phyloP scores from a whole-genome alignment of 2,888 invertebrate species.

The Hetaerina titia region DNA sequence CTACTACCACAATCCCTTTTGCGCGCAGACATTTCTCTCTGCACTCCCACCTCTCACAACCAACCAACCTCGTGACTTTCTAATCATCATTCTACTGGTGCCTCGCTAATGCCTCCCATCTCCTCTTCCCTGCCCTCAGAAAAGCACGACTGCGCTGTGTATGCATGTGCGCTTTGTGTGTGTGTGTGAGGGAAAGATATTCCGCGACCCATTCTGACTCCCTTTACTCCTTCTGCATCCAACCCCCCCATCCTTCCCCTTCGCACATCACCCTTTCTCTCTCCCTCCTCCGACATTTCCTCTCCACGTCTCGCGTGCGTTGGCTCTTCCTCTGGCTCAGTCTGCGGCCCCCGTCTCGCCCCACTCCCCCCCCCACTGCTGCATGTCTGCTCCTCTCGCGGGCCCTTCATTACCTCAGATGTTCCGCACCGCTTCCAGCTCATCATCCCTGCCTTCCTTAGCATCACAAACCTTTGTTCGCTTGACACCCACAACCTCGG shows the following conservation, averaged over 20 bases:
- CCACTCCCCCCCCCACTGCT: neutral
- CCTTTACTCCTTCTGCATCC: no score
- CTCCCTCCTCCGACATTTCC: neutral
- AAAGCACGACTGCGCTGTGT: neutral
- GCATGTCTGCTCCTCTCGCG: neutral
- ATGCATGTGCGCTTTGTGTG: neutral
- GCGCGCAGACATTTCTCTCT: neutral
- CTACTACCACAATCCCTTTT: neutral
- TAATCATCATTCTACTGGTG: neutral
- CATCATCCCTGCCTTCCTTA: conserved; percentile 49
- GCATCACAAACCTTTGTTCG: conserved; percentile 57
- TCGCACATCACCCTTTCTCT: no score
- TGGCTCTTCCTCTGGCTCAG: neutral
- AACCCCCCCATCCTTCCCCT: no score
- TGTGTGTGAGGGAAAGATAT: neutral
- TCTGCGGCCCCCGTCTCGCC: neutral
- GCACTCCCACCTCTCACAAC: neutral
- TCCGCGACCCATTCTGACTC: neutral
- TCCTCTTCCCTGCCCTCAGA: neutral
- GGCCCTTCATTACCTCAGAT: conserved; percentile 59
- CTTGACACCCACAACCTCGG: conserved; percentile 45
- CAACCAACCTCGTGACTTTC: conserved; percentile 15
- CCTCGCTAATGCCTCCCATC: neutral
- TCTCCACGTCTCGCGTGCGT: neutral
- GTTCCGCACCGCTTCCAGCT: conserved; percentile 53